Percentiles rank a stretch among this genome's conserved stretches.
These are phyloP conservation scores for Parthenolecanium corni DNA, from an alignment of 2,888 invertebrate genomes.

Conservation along the genomic window DNA sequence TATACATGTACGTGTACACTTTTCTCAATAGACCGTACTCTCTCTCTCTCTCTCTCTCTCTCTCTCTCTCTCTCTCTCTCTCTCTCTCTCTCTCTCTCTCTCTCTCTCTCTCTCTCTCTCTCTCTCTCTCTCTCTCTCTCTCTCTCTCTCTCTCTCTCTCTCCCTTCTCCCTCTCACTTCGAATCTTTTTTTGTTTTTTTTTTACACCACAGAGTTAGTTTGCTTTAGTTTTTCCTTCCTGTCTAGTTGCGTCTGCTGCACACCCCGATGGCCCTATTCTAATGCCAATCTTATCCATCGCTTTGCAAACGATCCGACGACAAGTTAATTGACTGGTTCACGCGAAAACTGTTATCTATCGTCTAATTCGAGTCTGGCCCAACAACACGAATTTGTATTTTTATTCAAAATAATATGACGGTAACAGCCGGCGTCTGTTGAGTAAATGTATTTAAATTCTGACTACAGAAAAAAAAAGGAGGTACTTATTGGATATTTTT, in stretches of 20 bases:
- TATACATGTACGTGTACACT: too few relatives aligned
- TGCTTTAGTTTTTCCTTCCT: too few relatives aligned
- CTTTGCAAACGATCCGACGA: slow-evolving; percentile 25
- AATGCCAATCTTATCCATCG: slow-evolving; percentile 24
- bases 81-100: neutral
- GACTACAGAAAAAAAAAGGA: too few relatives aligned
- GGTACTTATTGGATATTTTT: too few relatives aligned
- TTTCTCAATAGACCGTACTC: too few relatives aligned
- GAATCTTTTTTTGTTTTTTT: too few relatives aligned
- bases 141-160: too few relatives aligned
- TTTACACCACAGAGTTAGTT: too few relatives aligned
- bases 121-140: too few relatives aligned
- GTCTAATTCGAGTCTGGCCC: neutral
- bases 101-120: too few relatives aligned
- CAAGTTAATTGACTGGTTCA: slow-evolving; percentile 26
- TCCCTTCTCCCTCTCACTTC: too few relatives aligned
- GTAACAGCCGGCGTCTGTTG: slow-evolving; percentile 1
- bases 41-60: neutral
- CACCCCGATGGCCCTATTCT: neutral
- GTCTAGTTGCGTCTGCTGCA: neutral
- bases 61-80: neutral
- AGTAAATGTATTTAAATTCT: too few relatives aligned
- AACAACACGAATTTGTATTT: neutral
- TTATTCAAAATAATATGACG: neutral
- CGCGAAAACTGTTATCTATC: slow-evolving; percentile 15